Evolutionary conservation across 2,113 vertebrate species (phyloP).

Genomic region (Polyodon spathula): DNA sequence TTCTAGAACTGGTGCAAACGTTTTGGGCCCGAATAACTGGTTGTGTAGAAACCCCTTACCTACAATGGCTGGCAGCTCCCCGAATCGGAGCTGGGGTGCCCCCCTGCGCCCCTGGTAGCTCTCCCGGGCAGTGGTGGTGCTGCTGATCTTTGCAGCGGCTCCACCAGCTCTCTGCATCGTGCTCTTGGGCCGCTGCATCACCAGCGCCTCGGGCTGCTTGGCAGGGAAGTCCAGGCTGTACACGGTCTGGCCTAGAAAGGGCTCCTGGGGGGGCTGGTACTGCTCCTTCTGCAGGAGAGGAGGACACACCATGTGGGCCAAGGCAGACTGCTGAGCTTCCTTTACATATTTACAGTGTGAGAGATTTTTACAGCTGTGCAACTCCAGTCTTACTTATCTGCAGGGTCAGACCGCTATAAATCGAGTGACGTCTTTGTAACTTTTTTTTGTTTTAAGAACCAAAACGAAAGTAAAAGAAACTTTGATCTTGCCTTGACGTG

Average conservation of each 20-base stretch:
- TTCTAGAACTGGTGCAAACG: neutral
- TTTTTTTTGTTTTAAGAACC: too few species aligned
- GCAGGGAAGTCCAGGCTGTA: conserved; percentile 18
- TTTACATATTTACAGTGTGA: too few species aligned
- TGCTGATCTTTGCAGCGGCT: neutral
- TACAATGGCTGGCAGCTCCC: conserved; percentile 44
- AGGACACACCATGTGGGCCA: too few species aligned
- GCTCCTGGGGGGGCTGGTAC: conserved; percentile 8
- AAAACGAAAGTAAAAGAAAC: too few species aligned
- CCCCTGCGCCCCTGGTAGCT: conserved; percentile 22
- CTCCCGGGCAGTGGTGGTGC: conserved; percentile 15
- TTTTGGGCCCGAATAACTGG: neutral
- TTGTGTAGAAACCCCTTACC: conserved; percentile 32
- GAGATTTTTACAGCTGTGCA: too few species aligned
- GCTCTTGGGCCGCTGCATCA: neutral
- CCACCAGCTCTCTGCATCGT: neutral
- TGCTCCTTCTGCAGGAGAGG: too few species aligned
- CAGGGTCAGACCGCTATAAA: too few species aligned
- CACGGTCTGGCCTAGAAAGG: conserved; percentile 13
- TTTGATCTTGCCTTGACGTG: too few species aligned
- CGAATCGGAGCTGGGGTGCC: conserved; percentile 24
- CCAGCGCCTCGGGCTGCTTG: conserved; percentile 2
- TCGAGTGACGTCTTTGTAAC: too few species aligned
- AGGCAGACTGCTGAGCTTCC: too few species aligned
- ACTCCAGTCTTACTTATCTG: too few species aligned